Percentiles rank a stretch among this genome's conserved stretches.
Evolutionary conservation across 1,140 invertebrate species (phyloP).

Genomic region (Drosophila parabipectinata): DNA sequence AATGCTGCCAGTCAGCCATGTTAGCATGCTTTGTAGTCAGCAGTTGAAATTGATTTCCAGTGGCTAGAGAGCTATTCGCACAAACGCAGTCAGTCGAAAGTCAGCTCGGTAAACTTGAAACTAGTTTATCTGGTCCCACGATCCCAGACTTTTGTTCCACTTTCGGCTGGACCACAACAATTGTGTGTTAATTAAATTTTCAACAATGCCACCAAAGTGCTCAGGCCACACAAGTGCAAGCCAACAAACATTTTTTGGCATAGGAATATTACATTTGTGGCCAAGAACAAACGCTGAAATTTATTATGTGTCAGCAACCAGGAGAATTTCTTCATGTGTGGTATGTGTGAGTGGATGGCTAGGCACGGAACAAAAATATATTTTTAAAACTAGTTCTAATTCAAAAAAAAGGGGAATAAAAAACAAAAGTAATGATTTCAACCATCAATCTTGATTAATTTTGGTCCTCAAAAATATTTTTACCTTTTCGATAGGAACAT

Average conservation of each 20-base stretch:
- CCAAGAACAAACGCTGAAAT: constrained; percentile 63
- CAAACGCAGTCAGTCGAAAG: constrained; percentile 19
- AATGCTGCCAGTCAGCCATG: constrained; percentile 49
- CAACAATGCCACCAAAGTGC: constrained; percentile 43
- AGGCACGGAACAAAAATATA: background rate
- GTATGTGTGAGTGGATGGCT: constrained; percentile 9
- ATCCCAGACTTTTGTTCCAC: background rate
- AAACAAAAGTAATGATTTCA: background rate
- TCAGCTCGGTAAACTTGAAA: constrained; percentile 39
- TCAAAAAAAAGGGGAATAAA: background rate
- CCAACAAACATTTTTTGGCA: constrained; percentile 38
- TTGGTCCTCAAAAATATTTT: background rate
- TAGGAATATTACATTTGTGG: constrained; percentile 53
- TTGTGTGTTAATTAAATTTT: constrained; percentile 77
- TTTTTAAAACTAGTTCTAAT: background rate
- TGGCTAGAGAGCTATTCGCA: constrained; percentile 25
- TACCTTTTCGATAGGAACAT: background rate
- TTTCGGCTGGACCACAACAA: constrained; percentile 49
- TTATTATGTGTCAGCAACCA: constrained; percentile 69
- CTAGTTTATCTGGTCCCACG: constrained; percentile 47
- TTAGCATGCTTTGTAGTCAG: constrained; percentile 48
- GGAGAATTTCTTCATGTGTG: constrained; percentile 34
- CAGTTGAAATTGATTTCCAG: constrained; percentile 59
- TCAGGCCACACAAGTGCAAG: constrained; percentile 24
- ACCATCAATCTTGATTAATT: background rate